Evolutionary conservation across 2,888 invertebrate genomes (phyloP), one percentile per base, ranked within the genome.

Genomic region (Caenorhabditis sp.): DNA sequence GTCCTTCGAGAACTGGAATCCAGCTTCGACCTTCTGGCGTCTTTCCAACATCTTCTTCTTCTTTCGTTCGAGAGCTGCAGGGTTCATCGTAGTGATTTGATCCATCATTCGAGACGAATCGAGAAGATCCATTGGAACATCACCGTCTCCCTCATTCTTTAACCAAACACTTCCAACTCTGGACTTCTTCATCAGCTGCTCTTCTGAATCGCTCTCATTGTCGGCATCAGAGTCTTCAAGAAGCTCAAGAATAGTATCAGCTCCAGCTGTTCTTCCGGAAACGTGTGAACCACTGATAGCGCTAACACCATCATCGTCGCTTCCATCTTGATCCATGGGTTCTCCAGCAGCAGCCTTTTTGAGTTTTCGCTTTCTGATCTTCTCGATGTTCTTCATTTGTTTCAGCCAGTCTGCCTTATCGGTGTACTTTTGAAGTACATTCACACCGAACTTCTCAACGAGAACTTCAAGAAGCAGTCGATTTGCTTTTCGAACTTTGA

Each of bases 161-260:
- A 89, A 73, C 88, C 89, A 89, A n/a, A 90, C 88, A 66, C 86
- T 82, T 64, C 85, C 80, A 12, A 80, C 82, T 10, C 81, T 76
- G 49, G 82, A 85, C 31, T 75, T 81, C 73, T 79, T 85, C 76
- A 86, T 86, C 70, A 85, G 24, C 72, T 85, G 59, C 61, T 85
- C 85, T 63, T 87, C 86, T 19, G 76, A 75, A 56, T 85, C 86
- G 41, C 85, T 89, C 22, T 86, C 89, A 68, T 85, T 86, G 8
- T 87, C 87, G 16, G 86, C 89, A 66, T 89, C 90, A 12, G 84
- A 86, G 64, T 90, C 90, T 54, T 90, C 90, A 26, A 91, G 81
- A 49, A 90, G 82, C 28, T 89, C 87, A 41, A 89, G 83, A 54
- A 91, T 91, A 5, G 91, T 90, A 68, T 91, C 91, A 41, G 91